Evolutionary conservation across 2,113 vertebrate species (phyloP).

Genomic region (Phyllostomus hastatus): DNA sequence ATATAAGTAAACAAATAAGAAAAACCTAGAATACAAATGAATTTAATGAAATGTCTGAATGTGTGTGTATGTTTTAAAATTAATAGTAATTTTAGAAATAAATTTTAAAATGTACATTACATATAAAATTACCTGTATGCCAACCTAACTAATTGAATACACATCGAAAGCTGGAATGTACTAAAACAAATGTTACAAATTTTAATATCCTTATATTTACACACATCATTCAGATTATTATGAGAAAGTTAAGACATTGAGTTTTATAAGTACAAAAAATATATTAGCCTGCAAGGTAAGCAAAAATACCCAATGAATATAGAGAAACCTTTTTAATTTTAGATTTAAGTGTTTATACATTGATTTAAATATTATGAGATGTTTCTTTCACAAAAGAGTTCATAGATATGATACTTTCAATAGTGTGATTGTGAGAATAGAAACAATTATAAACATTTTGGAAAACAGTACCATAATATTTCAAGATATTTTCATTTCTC

Average conservation of each 20-base stretch:
- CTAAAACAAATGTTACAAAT: not conserved
- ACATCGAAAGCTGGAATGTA: not conserved
- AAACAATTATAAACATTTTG: not conserved
- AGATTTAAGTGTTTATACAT: not conserved
- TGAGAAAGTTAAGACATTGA: not conserved
- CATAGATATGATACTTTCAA: not conserved
- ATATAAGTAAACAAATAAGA: not conserved
- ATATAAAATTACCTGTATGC: not conserved
- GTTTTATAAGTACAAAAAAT: not conserved
- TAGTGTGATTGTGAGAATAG: not conserved
- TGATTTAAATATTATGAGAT: not conserved
- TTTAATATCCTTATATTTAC: not conserved
- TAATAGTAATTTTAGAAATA: constrained; percentile 21
- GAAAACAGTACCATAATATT: not conserved
- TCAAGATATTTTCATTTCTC: not conserved
- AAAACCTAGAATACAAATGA: not conserved
- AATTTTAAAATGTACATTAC: not conserved
- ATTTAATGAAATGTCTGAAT: not conserved
- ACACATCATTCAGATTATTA: not conserved
- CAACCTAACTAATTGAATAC: not conserved
- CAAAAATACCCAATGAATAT: not conserved
- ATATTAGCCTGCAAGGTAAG: not conserved
- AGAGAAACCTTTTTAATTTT: not conserved
- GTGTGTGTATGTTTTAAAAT: not conserved
- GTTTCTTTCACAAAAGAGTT: not conserved